Percentiles rank a stretch among this genome's conserved stretches.
Evolutionary conservation across 2,888 invertebrate species (phyloP).

Genomic region (Drosophila borealis): DNA sequence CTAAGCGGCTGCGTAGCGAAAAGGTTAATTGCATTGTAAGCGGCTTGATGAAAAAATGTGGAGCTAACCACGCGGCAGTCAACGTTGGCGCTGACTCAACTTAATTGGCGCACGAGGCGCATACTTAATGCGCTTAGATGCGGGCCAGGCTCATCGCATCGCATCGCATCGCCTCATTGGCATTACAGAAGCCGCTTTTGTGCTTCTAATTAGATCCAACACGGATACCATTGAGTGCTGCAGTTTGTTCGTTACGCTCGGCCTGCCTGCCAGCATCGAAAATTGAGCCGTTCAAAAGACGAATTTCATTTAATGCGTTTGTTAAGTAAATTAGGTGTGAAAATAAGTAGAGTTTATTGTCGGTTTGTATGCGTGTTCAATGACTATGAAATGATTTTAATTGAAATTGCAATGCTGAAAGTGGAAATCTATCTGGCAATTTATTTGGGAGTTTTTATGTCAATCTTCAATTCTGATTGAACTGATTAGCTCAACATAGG

Average conservation of each 20-base stretch:
- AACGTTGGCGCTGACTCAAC: slow-evolving; percentile 62
- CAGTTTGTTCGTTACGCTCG: slow-evolving; percentile 22
- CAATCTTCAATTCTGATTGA: no score
- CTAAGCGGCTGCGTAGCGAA: slow-evolving; percentile 54
- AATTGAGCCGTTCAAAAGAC: slow-evolving; percentile 19
- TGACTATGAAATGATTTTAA: slow-evolving; percentile 24
- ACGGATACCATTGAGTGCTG: slow-evolving; percentile 45
- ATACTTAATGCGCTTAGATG: slow-evolving; percentile 77
- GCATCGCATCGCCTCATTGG: slow-evolving; percentile 35
- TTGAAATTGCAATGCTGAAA: slow-evolving; percentile 11
- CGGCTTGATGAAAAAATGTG: slow-evolving; percentile 53
- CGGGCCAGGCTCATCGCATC: slow-evolving; percentile 41
- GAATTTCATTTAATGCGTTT: slow-evolving; percentile 46
- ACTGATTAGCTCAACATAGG: no score
- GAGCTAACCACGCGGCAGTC: slow-evolving; percentile 35
- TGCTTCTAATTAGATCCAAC: slow-evolving; percentile 66
- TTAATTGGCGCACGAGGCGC: slow-evolving; percentile 76
- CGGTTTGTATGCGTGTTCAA: slow-evolving; percentile 7
- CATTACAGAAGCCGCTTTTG: slow-evolving; percentile 60
- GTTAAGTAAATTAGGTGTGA: slow-evolving; percentile 57
- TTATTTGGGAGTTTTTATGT: neutral
- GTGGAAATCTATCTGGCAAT: slow-evolving; percentile 5
- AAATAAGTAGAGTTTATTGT: slow-evolving; percentile 46
- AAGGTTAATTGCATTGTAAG: slow-evolving; percentile 77
- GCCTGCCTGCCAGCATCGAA: neutral